A percentile compares a stretch with the other conserved stretches of the same genome.
These are phyloP conservation scores for Pollenia amentaria DNA, from an alignment of 2,888 invertebrate species.

Conservation along the genomic window DNA sequence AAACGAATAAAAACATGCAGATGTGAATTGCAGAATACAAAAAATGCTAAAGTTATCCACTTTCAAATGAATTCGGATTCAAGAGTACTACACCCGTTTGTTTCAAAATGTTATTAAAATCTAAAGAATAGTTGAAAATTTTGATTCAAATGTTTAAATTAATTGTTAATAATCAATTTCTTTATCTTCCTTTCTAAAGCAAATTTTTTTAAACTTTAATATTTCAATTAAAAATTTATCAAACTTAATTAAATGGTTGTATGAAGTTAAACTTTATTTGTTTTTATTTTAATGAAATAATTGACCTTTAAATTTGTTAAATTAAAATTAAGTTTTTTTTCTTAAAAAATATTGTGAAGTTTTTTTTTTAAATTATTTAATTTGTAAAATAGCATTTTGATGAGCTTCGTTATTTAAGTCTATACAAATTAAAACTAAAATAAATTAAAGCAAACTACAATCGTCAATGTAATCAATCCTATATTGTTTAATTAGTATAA, in stretches of 20 bases:
- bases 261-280: slow-evolving; percentile 43
- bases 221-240: no score
- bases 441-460: slow-evolving; percentile 48
- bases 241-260: slow-evolving; percentile 60
- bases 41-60: no score
- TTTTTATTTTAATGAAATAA: not conserved
- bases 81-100: no score
- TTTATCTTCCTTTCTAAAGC: no score
- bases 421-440: not conserved
- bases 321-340: not conserved
- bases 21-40: no score
- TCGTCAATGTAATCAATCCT: slow-evolving; percentile 63
- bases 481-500: slow-evolving; percentile 45
- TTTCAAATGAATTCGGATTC: no score
- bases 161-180: no score
- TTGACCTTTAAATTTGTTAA: not conserved
- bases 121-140: no score
- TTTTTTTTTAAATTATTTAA: slow-evolving; percentile 7
- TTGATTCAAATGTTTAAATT: no score
- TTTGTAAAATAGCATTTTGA: slow-evolving; percentile 31
- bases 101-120: no score
- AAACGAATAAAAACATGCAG: no score
- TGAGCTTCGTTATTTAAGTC: slow-evolving; percentile 58
- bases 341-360: not conserved
- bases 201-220: no score